Evolutionary conservation across 2,797 vertebrate species (phyloP), one percentile per base, ranked within the genome.

Genomic region (Lagocephalus sceleratus): DNA sequence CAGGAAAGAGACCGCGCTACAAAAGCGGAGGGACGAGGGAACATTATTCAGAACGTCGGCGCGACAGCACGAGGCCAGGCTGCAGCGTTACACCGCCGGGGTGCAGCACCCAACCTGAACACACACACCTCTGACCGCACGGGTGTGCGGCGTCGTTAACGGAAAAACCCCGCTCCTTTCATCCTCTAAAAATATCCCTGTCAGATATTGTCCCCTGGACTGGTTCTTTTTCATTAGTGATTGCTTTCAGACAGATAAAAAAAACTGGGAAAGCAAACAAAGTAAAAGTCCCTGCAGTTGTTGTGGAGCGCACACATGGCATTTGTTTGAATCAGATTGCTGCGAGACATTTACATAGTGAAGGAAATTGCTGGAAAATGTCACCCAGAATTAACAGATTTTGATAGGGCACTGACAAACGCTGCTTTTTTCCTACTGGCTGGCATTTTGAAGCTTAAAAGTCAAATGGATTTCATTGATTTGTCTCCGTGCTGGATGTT

Each of bases 321-420:
- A 91, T 92, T 92, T 89, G 77, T 83, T 76, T 48, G 75, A 87
- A 91, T 90, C 89, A 86, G 87, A 91, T 91, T 85, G 85, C 65
- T 52, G 54, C 68, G 63, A 70, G 71, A 72, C 81, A 90, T 91
- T 91, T 90, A 71, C 88, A 91, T 89, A 87, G 74, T 39, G 76
- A 57, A 83, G 83, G 79, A 84, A 88, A 90, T 87, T 79, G 86
- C 82, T 52, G 50, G 71, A 68, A 92, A 92, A 92, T 91, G 90
- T 89, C 88, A 91, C 50, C 76, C 76, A 79, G 79, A 89, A 86
- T 89, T 85, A 85, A 68, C 61, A 45, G 70, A 62, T 80, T 78
- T 69, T 79, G 79, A 85, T 76, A 79, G 80, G 80, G 72, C 63
- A 20, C 60, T 41, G 69, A 62, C 66, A 83, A 79, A 78, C 48